These are phyloP conservation scores for Pelosia muscerda DNA, from an alignment of 2,888 invertebrate genomes.

Conservation along the genomic window DNA sequence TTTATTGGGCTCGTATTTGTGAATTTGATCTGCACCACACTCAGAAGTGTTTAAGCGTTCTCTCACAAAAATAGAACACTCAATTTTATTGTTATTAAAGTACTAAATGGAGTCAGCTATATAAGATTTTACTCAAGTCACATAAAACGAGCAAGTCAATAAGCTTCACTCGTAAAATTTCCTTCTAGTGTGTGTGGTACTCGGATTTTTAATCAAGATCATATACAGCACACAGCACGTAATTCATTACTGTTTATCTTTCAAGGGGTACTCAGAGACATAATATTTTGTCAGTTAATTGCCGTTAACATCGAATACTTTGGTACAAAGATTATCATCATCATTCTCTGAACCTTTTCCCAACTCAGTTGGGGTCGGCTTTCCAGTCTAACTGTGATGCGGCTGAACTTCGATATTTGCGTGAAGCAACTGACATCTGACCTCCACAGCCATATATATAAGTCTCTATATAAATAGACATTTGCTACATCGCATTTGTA, in stretches of 20 bases:
- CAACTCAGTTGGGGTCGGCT: too few relatives aligned
- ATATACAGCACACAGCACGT: not conserved
- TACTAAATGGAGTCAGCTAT: conserved; percentile 4
- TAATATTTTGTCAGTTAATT: too few relatives aligned
- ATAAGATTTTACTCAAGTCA: conserved; percentile 14
- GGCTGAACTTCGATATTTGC: too few relatives aligned
- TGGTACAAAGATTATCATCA: too few relatives aligned
- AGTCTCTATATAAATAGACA: too few relatives aligned
- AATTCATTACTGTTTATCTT: not conserved
- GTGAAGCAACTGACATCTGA: too few relatives aligned
- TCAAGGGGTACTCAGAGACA: not conserved
- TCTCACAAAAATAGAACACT: conserved; percentile 17
- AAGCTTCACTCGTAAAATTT: conserved; percentile 11
- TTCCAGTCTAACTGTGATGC: too few relatives aligned
- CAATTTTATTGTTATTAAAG: conserved; percentile 17
- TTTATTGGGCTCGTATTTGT: not conserved
- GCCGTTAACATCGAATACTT: too few relatives aligned
- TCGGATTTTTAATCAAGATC: conserved; percentile 1
- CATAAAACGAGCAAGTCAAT: conserved; percentile 11
- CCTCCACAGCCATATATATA: too few relatives aligned
- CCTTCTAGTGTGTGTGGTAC: not conserved
- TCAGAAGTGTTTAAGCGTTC: conserved; percentile 4
- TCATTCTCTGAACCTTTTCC: too few relatives aligned
- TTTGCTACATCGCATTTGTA: too few relatives aligned
- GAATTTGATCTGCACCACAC: not conserved